Evolutionary conservation across 2,888 invertebrate genomes (phyloP).

Genomic region (Cryptocephalus primarius): DNA sequence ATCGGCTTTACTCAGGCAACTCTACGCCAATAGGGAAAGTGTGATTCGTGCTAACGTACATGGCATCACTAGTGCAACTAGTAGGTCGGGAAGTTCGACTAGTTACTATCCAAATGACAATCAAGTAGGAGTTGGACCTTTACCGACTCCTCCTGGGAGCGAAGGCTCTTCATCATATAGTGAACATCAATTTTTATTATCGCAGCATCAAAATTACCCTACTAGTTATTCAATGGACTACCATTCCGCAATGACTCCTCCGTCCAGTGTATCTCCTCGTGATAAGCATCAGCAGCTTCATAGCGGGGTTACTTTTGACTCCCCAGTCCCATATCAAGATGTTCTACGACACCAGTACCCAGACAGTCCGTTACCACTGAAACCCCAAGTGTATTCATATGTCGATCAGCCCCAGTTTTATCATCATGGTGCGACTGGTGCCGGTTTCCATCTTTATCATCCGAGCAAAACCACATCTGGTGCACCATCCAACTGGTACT

Average conservation of each 20-base stretch:
- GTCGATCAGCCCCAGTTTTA: constrained; percentile 80
- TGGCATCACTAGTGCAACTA: constrained; percentile 41
- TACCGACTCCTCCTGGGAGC: constrained; percentile 85
- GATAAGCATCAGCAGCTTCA: constrained; percentile 64
- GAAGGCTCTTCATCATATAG: constrained; percentile 67
- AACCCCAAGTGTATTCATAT: constrained; percentile 79
- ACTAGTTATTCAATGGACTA: constrained; percentile 62
- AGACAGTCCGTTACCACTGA: constrained; percentile 63
- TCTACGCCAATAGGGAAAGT: constrained; percentile 89
- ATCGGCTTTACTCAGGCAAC: constrained; percentile 76
- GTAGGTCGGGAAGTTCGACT: constrained; percentile 28
- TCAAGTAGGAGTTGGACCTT: constrained; percentile 58
- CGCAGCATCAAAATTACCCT: constrained; percentile 49
- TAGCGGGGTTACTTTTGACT: constrained; percentile 42
- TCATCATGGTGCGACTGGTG: constrained; percentile 46
- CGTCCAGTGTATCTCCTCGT: constrained; percentile 91
- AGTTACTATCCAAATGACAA: constrained; percentile 42
- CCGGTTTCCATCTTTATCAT: constrained; percentile 82
- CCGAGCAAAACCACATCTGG: constrained; percentile 49
- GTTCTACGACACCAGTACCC: constrained; percentile 53
- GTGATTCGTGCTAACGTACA: constrained; percentile 84
- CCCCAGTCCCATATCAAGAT: constrained; percentile 37
- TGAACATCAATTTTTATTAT: constrained; percentile 49
- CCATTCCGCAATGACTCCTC: constrained; percentile 92
- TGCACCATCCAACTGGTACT: constrained; percentile 37